A percentile compares a stretch with the other conserved stretches of the same genome.
Evolutionary conservation across 2,888 invertebrate species (phyloP).

Genomic region (Cantharis rustica): DNA sequence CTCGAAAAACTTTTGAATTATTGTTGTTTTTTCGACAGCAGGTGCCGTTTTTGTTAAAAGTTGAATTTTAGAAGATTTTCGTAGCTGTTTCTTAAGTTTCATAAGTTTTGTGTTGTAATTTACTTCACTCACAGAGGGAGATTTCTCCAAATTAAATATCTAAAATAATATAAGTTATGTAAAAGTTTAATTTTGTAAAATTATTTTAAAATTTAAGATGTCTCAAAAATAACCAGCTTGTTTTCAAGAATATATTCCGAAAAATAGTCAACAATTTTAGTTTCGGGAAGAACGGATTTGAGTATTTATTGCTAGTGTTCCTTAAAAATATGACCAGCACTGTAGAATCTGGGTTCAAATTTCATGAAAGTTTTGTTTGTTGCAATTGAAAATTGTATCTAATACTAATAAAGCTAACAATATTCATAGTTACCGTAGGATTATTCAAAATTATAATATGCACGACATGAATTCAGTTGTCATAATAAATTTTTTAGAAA

Average conservation of each 20-base stretch:
- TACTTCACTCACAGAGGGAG: constrained; percentile 69
- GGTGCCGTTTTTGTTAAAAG: constrained; percentile 10
- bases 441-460: not conserved
- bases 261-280: no score
- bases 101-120: constrained; percentile 69
- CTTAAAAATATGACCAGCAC: no score
- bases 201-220: no score
- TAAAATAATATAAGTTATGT: constrained; percentile 50
- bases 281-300: no score
- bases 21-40: not conserved
- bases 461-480: not conserved
- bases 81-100: constrained; percentile 45
- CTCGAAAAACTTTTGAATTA: constrained; percentile 51
- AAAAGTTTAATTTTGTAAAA: no score
- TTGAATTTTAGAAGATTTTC: constrained; percentile 30
- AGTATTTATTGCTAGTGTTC: no score
- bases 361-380: no score
- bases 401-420: no score
- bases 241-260: no score
- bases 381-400: no score
- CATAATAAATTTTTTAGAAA: constrained; percentile 9
- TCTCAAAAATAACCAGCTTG: no score
- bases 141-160: constrained; percentile 72
- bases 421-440: not conserved
- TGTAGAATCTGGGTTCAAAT: no score